Evolutionary conservation across 2,797 vertebrate species (phyloP).

Genomic region (Synaphobranchus kaupii): DNA sequence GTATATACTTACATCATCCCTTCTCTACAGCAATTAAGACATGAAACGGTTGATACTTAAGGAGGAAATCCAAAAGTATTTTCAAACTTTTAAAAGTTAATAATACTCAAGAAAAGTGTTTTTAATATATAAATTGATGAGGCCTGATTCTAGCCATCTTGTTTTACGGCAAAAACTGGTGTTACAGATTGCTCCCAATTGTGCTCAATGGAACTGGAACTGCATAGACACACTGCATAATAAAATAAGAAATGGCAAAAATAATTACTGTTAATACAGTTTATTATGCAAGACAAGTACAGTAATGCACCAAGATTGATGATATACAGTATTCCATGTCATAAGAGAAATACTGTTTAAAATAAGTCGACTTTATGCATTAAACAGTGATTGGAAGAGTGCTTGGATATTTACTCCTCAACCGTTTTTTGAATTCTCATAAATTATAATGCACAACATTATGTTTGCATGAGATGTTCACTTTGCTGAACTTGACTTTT

Average conservation of each 20-base stretch:
- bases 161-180: not conserved
- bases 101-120: not conserved
- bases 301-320: not conserved
- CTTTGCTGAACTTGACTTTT: constrained; percentile 58
- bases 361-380: not conserved
- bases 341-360: not conserved
- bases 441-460: constrained; percentile 4
- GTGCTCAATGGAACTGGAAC: not conserved
- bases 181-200: not conserved
- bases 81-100: not conserved
- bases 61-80: not conserved
- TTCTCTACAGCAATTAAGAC: not conserved
- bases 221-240: not conserved
- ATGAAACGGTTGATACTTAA: not conserved
- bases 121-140: not conserved
- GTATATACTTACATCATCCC: not conserved
- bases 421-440: not conserved
- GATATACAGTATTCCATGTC: not conserved
- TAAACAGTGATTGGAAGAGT: constrained; percentile 4
- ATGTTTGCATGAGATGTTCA: constrained; percentile 46
- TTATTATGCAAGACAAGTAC: not conserved
- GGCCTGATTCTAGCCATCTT: not conserved
- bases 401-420: not conserved
- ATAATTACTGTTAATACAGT: not conserved
- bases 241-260: not conserved